Evolutionary conservation across 2,797 vertebrate species (phyloP).

Genomic region (Pangasius krempfi): DNA sequence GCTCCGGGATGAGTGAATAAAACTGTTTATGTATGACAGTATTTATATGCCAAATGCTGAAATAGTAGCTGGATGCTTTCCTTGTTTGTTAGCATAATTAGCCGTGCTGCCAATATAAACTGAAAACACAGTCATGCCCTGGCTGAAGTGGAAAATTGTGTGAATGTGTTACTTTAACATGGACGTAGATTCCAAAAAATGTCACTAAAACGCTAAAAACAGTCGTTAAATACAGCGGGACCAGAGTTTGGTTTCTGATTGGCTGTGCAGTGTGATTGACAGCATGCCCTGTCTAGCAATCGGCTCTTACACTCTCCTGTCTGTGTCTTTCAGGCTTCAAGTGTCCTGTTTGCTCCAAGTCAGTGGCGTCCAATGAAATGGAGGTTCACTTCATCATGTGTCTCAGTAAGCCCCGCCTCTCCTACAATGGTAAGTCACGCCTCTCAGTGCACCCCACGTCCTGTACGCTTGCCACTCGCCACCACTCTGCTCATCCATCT

Average conservation of each 20-base stretch:
- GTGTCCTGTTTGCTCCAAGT: slow-evolving; percentile 99
- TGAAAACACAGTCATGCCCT: background rate
- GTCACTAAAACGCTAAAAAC: background rate
- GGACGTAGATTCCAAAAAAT: background rate
- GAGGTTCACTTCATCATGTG: slow-evolving; percentile 99
- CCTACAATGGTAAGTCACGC: slow-evolving; percentile 89
- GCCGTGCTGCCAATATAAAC: background rate
- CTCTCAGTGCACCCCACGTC: background rate
- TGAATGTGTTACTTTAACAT: background rate
- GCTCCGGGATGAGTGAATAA: background rate
- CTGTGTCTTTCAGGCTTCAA: slow-evolving; percentile 85
- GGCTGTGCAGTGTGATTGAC: slow-evolving; percentile 6
- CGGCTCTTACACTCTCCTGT: slow-evolving; percentile 10
- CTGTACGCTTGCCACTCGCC: background rate
- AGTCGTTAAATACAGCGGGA: background rate
- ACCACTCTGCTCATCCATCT: slow-evolving; percentile 7
- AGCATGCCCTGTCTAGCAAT: background rate
- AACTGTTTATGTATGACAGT: background rate
- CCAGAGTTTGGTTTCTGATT: slow-evolving; percentile 7
- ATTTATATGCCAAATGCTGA: background rate
- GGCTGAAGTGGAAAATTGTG: background rate
- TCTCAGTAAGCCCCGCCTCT: slow-evolving; percentile 98
- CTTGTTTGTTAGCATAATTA: background rate
- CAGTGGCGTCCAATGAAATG: slow-evolving; percentile 97
- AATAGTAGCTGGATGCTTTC: background rate